Base-by-base conservation (phyloP, 2,888 invertebrate species). In the Bibio marci region DNA sequence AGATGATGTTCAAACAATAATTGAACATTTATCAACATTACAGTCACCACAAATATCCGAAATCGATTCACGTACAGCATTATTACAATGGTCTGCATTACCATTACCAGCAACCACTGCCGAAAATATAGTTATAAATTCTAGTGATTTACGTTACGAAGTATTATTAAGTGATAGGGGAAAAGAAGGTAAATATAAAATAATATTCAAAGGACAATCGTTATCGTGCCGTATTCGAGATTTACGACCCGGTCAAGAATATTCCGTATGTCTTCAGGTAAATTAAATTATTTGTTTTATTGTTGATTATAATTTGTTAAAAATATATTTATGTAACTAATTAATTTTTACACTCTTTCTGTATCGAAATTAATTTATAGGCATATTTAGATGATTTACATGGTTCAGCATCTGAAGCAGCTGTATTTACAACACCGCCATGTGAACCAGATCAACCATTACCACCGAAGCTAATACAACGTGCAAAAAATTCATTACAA, bases 211-310 rank as follows among this genome's bases (percentile, higher is more conserved):
- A 49, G 85, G 86, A 35, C 66, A 72, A 46, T 78, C 80, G 25
- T 67, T 78, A 41, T 78, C 80, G 33, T 80, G 83, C 63, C 73
- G 80, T 49, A 77, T 90, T 45, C 77, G 82, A 57, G 86, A 88
- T 61, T 65, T 90, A 51, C 74, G 78, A 56, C 88, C 90, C 12
- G 85, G 83, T n/a, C 80, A 81, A 55, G 83, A 85, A 56, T 90
- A 88, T 63, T 75, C 79, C 43, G 78, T 88, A 48, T 79, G 82
- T 52, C 66, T 82, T 46, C 80, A 80, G 60, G 81, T 83, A 48
- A 73, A 78, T 51, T 14, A 18, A 10, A 25, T 15, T 11, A 34
- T 12, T 33, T 32, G 3, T 14, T 7, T 8, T 11, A 19, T 19
- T 13, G 3, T 7, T 33, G 12, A 19, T 33, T 19, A 30, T n/a